phyloP scores from a whole-genome alignment of 2,113 vertebrate genomes.

The Gobius niger region DNA sequence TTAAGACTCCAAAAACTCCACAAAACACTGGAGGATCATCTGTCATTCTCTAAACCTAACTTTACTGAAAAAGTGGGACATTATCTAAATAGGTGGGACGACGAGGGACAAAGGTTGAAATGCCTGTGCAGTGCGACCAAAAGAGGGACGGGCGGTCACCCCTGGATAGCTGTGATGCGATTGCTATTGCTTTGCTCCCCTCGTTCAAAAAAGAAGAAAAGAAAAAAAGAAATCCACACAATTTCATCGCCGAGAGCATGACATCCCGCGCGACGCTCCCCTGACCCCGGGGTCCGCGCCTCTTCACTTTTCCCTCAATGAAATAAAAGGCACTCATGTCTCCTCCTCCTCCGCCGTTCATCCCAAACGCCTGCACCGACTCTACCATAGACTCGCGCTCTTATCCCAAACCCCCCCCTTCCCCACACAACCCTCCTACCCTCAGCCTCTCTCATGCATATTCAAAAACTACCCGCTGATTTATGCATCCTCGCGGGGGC shows the following conservation, averaged over 20 bases:
- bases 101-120: too few relatives aligned
- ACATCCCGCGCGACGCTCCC: constrained; percentile 25
- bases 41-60: too few relatives aligned
- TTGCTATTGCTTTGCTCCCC: too few relatives aligned
- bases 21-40: too few relatives aligned
- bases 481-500: constrained; percentile 66
- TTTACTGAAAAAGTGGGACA: too few relatives aligned
- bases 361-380: constrained; percentile 47
- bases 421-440: constrained; percentile 34
- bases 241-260: not conserved
- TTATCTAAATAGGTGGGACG: too few relatives aligned
- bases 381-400: constrained; percentile 43
- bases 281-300: constrained; percentile 61
- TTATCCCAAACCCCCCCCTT: not conserved
- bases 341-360: constrained; percentile 69
- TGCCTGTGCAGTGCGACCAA: too few relatives aligned
- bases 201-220: too few relatives aligned
- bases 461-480: constrained; percentile 70
- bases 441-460: constrained; percentile 72
- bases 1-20: too few relatives aligned
- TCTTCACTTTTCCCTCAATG: constrained; percentile 76
- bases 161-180: too few relatives aligned
- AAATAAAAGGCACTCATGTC: constrained; percentile 79
- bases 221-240: not conserved
- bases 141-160: too few relatives aligned